phyloP scores from a whole-genome alignment of 1,140 invertebrate species.

The Spodoptera frugiperda region DNA sequence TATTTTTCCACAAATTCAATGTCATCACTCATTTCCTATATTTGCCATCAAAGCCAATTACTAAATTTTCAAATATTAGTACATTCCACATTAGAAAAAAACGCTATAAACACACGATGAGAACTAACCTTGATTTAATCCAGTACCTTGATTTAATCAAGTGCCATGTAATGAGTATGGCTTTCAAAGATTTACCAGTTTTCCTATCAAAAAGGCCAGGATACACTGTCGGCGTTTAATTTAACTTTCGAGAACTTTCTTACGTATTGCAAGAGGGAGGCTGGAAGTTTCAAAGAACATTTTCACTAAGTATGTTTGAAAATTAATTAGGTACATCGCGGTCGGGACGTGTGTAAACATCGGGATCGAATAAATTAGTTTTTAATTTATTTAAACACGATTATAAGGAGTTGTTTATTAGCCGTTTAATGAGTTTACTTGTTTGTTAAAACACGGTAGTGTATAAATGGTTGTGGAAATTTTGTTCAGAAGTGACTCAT shows the following conservation, averaged over 20 bases:
- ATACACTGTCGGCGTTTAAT: slow-evolving; percentile 39
- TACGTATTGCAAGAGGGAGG: slow-evolving; percentile 11
- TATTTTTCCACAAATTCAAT: too few relatives aligned
- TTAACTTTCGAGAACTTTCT: slow-evolving; percentile 37
- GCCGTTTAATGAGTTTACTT: slow-evolving; percentile 33
- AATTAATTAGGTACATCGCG: slow-evolving; percentile 25
- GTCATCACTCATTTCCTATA: too few relatives aligned
- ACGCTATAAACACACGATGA: too few relatives aligned
- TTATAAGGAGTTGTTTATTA: slow-evolving; percentile 12
- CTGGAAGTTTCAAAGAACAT: slow-evolving; percentile 15
- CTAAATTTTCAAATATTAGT: too few relatives aligned
- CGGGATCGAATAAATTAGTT: slow-evolving; percentile 27
- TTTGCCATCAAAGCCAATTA: too few relatives aligned
- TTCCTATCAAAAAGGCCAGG: slow-evolving; percentile 29
- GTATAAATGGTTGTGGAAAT: neutral
- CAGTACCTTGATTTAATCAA: neutral
- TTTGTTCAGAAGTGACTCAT: too few relatives aligned
- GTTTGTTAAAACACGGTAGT: neutral
- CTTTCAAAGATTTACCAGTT: slow-evolving; percentile 30
- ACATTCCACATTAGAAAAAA: too few relatives aligned
- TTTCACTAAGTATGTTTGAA: slow-evolving; percentile 7
- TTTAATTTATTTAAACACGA: slow-evolving; percentile 25
- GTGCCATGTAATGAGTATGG: too few relatives aligned
- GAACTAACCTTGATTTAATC: too few relatives aligned
- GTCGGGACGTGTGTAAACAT: slow-evolving; percentile 18